These are phyloP conservation scores for Scaptomyza graminum DNA, from an alignment of 1,140 invertebrate genomes.

Conservation along the genomic window DNA sequence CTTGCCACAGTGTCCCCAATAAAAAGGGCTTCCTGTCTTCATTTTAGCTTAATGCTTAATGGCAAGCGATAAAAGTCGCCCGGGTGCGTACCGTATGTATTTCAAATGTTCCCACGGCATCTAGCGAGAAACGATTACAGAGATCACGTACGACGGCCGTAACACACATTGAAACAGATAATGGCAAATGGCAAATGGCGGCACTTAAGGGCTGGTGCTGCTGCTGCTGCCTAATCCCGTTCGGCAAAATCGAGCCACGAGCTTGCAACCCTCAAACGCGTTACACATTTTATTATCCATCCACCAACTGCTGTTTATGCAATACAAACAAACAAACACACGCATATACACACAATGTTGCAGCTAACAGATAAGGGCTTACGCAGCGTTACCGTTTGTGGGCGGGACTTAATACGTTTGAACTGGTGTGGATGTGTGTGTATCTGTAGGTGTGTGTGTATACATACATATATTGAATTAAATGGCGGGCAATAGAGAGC, in stretches of 20 bases:
- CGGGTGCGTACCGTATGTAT: constrained; percentile 11
- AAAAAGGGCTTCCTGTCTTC: constrained; percentile 58
- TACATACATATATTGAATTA: neutral
- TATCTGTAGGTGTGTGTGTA: constrained; percentile 17
- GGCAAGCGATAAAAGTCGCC: constrained; percentile 38
- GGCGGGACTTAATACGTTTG: constrained; percentile 42
- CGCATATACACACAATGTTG: constrained; percentile 53
- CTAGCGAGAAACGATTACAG: constrained; percentile 20
- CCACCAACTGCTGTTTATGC: constrained; percentile 17
- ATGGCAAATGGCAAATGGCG: constrained; percentile 60
- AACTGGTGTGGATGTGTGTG: constrained; percentile 17
- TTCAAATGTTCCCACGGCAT: constrained; percentile 51
- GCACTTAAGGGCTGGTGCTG: constrained; percentile 63
- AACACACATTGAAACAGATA: constrained; percentile 36
- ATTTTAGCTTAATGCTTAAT: constrained; percentile 61
- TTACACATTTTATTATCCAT: constrained; percentile 32
- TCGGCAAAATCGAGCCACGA: constrained; percentile 65
- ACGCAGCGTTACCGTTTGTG: constrained; percentile 10
- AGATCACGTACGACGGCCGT: constrained; percentile 72
- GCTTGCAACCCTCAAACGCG: constrained; percentile 19
- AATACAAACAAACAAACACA: constrained; percentile 16
- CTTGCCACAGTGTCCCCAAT: constrained; percentile 7
- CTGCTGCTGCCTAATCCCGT: constrained; percentile 63
- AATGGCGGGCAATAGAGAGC: constrained; percentile 14
- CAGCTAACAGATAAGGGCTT: constrained; percentile 46